A percentile compares a stretch with the other conserved stretches of the same genome.
Conservation (phyloP, 2,113 vertebrate species). For the Apteryx mantelli region DNA sequence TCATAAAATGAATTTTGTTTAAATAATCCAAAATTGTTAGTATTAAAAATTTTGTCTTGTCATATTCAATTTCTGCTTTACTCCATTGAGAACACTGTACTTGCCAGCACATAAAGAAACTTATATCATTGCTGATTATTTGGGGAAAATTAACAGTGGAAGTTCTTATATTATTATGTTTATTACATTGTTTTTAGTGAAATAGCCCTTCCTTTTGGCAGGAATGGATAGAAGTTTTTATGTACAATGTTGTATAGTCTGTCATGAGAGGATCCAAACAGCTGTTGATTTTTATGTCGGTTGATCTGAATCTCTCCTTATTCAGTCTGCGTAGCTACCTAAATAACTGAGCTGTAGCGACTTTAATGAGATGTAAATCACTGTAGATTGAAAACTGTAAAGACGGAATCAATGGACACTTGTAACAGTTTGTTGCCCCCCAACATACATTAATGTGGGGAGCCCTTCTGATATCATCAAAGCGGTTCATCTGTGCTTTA, state of each 20-base stretch:
- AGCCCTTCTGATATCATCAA: not conserved
- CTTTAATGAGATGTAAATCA: not conserved
- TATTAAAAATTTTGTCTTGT: not conserved
- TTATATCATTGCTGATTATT: not conserved
- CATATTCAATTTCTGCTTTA: not conserved
- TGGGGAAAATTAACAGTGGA: not conserved
- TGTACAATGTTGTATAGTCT: not conserved
- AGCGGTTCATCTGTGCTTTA: not conserved
- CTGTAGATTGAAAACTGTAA: not conserved
- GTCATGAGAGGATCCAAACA: not conserved
- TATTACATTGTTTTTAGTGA: not conserved
- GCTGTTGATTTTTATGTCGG: not conserved
- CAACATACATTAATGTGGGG: not conserved
- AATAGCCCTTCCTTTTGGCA: not conserved
- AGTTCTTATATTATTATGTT: not conserved
- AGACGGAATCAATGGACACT: too few relatives aligned
- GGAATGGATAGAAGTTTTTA: not conserved
- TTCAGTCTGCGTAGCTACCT: not conserved
- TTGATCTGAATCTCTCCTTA: not conserved
- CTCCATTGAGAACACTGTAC: not conserved
- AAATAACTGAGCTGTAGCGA: not conserved
- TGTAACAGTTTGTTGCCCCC: not conserved
- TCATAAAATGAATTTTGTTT: too few relatives aligned
- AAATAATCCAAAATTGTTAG: not conserved
- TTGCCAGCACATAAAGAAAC: not conserved